Base-by-base conservation (phyloP, 2,113 vertebrate species). In the Varanus salvator region DNA sequence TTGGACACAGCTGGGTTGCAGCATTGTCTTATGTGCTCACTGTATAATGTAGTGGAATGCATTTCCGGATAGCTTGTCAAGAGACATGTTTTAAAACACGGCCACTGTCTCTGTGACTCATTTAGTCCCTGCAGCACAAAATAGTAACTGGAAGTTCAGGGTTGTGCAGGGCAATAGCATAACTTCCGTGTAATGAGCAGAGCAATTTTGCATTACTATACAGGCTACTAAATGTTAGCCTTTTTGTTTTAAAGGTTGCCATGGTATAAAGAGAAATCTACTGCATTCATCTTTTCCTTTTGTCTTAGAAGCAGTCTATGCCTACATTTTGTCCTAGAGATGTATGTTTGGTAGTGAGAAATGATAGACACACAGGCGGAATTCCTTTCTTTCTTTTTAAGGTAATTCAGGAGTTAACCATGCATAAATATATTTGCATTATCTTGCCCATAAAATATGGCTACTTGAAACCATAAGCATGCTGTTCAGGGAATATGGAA, bases 71-170 rank as follows among this genome's bases (percentile, higher is more conserved):
- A 31, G 71, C 82, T 92, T 92, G 76, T 87, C 90, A 89, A 89
- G 7, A 34, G 87, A 29, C 1, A 0, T 0, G 17, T 0, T 89
- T 17, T 6, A 12, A 34, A 92, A 81, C 69, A n/a, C 34, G 69
- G 66, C 27, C 60, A 0, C 86, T 0, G 0, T n/a, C 6, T 87
- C 34, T 1, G 1, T 4, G 86, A 72, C 52, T 52, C 82, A 77
- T 91, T 85, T 57, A 38, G n/a, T 81, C 89, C 80, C 84, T 82
- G 21, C 12, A 83, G 12, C 17, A 87, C 54, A 80, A 50, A 0
- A 0, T 85, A 25, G 71, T 90, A 54, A 54, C 4, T 80, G 50
- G 34, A 93, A 93, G 94, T 93, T 93, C 11, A 54, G 60, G 75
- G 89, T 11, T 0, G 2, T 34, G 38, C 57, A 75, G 82, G 48